Evolutionary conservation across 2,888 invertebrate species (phyloP), one percentile per base, ranked within the genome.

Genomic region (Miltochrista miniata): DNA sequence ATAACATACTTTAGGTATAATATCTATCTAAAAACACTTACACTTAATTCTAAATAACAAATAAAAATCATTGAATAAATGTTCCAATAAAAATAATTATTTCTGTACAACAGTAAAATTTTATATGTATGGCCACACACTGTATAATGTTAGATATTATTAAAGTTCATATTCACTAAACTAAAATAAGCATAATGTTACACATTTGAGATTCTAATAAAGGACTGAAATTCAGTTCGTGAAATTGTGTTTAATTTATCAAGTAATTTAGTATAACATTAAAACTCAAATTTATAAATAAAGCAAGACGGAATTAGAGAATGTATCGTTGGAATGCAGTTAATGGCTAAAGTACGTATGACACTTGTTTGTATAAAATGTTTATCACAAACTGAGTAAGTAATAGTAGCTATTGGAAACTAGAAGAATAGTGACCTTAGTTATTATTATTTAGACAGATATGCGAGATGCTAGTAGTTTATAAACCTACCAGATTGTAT

Each of bases 111-210:
- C 59, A 60, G 59, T 62, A 64, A 65, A 62, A 59, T 38, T 46
- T 52, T 56, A 61, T 43, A 47, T 50, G 40, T 70, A 69, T 69
- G 70, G 70, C 70, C 70, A 61, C 68, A 60, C 54, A 64, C 35
- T 61, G 48, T 51, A 61, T 53, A 60, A 59, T 35, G 54, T 46
- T 33, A 35, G 47, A 35, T 49, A 37, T 31, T 13, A 10, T 33
- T 43, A n/a, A 15, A 29, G 18, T 24, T 24, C 10, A 29, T 35
- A 44, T 34, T 39, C 13, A 37, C 30, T 42, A 14, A 45, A 41
- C 18, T 30, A 15, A 15, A 42, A 45, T 31, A 31, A 38, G 11
- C 18, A 24, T 24, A 24, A 24, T 24, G 38, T 11, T 36, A 36
- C 36, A 36, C 36, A 36, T 36, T 36, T 14, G 15, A 36, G 15